Evolutionary conservation across 2,113 vertebrate genomes (phyloP).

Genomic region (Sphyrna mokarran): DNA sequence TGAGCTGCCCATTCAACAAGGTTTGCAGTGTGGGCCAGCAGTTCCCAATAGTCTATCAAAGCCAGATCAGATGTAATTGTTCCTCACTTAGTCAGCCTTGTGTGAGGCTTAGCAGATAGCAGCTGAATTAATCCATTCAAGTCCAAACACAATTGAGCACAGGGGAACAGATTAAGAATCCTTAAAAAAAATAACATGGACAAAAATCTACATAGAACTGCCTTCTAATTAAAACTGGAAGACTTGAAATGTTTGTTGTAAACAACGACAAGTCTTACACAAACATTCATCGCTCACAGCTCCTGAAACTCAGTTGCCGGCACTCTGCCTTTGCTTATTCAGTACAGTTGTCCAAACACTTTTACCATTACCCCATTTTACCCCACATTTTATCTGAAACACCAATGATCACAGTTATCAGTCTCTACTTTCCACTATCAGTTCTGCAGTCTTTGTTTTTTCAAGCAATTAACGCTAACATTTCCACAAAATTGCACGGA

Average conservation of each 20-base stretch:
- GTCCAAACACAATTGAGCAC: conserved; percentile 44
- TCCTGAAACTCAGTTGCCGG: conserved; percentile 42
- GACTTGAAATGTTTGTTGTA: conserved; percentile 64
- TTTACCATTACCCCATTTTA: conserved; percentile 46
- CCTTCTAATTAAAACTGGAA: conserved; percentile 63
- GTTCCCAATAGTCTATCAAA: conserved; percentile 52
- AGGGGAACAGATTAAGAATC: conserved; percentile 45
- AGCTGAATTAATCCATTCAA: conserved; percentile 50
- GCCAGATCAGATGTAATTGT: conserved; percentile 56
- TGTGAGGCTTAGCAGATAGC: conserved; percentile 46
- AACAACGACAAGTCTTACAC: conserved; percentile 60
- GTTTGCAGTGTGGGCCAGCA: conserved; percentile 52
- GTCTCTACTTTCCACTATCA: conserved; percentile 72
- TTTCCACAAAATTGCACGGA: conserved; percentile 68
- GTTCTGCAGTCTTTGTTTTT: conserved; percentile 64
- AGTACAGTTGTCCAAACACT: conserved; percentile 51
- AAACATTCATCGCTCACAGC: conserved; percentile 54
- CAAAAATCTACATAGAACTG: conserved; percentile 59
- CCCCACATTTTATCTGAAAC: conserved; percentile 60
- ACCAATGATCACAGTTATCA: conserved; percentile 65
- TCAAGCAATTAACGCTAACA: conserved; percentile 80
- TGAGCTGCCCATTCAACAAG: conserved; percentile 53
- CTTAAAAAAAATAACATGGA: conserved; percentile 44
- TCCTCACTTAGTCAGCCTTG: conserved; percentile 55
- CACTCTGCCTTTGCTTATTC: conserved; percentile 49